Conservation (phyloP, 2,113 vertebrate genomes). For the Geococcyx californianus region DNA sequence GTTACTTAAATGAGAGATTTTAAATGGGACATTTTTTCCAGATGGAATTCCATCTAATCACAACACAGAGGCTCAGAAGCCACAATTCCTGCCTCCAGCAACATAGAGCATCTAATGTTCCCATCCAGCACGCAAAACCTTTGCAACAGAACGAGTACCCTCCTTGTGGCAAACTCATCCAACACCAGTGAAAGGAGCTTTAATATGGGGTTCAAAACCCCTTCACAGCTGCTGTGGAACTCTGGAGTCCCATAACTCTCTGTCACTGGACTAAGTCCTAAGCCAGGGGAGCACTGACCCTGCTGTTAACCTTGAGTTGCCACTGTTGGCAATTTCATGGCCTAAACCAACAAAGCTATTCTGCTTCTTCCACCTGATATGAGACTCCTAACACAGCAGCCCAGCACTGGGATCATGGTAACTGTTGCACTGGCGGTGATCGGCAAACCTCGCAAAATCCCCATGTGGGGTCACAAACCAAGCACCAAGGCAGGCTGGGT, state of each 20-base stretch:
- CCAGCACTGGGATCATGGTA: accelerated
- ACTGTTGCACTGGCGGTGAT: neutral
- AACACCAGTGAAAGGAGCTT: neutral
- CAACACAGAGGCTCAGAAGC: neutral
- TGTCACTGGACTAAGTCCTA: neutral
- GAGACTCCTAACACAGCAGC: neutral
- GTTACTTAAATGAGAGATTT: neutral
- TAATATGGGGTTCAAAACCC: neutral
- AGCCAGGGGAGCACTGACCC: neutral
- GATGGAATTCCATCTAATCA: neutral
- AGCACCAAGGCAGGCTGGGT: accelerated
- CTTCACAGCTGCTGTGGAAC: neutral
- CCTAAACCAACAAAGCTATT: neutral
- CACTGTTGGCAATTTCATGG: neutral
- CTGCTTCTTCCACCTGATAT: neutral
- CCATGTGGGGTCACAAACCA: too few relatives aligned
- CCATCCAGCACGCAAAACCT: neutral
- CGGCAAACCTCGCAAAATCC: neutral
- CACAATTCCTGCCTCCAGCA: neutral
- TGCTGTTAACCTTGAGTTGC: neutral
- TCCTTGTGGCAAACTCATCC: accelerated
- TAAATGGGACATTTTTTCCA: neutral
- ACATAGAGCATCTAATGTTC: accelerated
- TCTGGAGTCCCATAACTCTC: neutral
- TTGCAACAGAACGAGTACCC: neutral